phyloP scores from a whole-genome alignment of 2,797 vertebrate genomes.

The Phyllotis vaccarum region DNA sequence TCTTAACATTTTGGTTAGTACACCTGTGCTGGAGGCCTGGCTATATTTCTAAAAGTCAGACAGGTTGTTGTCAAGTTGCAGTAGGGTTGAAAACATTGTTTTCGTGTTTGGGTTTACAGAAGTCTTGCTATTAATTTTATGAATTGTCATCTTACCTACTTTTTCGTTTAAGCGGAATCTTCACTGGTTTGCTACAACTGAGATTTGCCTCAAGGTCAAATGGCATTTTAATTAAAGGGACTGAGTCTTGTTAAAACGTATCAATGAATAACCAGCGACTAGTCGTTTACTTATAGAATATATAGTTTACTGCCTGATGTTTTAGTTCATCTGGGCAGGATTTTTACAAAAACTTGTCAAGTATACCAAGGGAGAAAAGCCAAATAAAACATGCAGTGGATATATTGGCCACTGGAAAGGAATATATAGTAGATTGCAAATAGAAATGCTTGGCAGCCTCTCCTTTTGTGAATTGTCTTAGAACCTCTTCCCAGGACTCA shows the following conservation, averaged over 20 bases:
- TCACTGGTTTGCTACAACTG: neutral
- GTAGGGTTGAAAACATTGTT: neutral
- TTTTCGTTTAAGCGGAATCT: slow-evolving; percentile 6
- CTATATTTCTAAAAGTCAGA: slow-evolving; percentile 3
- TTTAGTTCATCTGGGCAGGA: slow-evolving; percentile 9
- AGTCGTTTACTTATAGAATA: slow-evolving; percentile 9
- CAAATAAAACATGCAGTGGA: neutral
- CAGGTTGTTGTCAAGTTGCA: neutral
- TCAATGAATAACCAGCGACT: slow-evolving; percentile 2
- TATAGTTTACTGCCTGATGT: slow-evolving; percentile 32
- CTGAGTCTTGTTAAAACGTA: slow-evolving; percentile 5
- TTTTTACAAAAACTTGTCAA: neutral
- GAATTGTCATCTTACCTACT: neutral
- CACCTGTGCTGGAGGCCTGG: neutral
- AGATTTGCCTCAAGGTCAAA: neutral
- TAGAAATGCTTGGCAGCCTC: neutral
- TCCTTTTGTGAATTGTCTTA: slow-evolving; percentile 48
- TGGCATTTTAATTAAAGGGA: slow-evolving; percentile 26
- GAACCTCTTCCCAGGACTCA: slow-evolving; percentile 7
- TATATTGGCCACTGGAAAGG: slow-evolving; percentile 3
- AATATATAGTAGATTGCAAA: slow-evolving; percentile 30
- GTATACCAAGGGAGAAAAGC: slow-evolving; percentile 59
- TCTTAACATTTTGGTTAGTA: neutral
- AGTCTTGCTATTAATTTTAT: slow-evolving; percentile 11
- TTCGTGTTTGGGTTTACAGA: slow-evolving; percentile 1